Base-by-base conservation (phyloP, 1,140 invertebrate species). In the Catajapyx aquilonaris region DNA sequence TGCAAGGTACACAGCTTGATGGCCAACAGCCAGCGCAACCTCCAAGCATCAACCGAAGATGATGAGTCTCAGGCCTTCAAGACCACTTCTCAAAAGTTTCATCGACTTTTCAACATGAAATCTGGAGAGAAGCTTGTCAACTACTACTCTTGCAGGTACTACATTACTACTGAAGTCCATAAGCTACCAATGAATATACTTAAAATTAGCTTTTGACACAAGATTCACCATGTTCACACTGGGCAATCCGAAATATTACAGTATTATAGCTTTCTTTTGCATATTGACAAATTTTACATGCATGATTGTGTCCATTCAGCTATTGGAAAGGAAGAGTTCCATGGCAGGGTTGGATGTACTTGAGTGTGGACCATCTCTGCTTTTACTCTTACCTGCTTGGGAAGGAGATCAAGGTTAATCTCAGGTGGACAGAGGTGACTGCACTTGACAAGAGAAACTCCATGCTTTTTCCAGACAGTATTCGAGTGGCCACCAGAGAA, bases 351-450 rank as follows among this genome's bases (percentile, higher is more conserved):
- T 91, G 87, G 76, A 62, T 97, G 47, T 98, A 96, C 55, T 68
- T 97, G 11, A 93, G 88, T 34, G 73, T 97, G 31, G 87, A 91
- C 52, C 85, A 94, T 55, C 65, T 94, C 49, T 94, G 86, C 52
- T 98, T 97, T 59, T 85, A 96, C 58, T 84, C 88, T 4, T 91
- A 86, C 49, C 76, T 95, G 49, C 69, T 96, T 52, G 86, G 88
- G 13, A 76, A 73, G 41, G 84, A 94, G 55, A 84, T 79, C 5
- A 84, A 84, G 51, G 61, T 95, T 16, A 73, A 81, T 40, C 70
- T 95, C 31, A 64, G 86, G 51, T 81, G 81, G 81, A 72, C 76
- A 38, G 77, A 83, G 46, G 72, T 84, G 16, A 71, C 66, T 0
- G 69, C 69, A 46, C 56, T 88, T 7, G 69, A 69, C 20, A 78